Percentiles rank a stretch among this genome's conserved stretches.
These are phyloP conservation scores for Diachrysia chrysitis DNA, from an alignment of 2,888 invertebrate genomes.

Conservation along the genomic window DNA sequence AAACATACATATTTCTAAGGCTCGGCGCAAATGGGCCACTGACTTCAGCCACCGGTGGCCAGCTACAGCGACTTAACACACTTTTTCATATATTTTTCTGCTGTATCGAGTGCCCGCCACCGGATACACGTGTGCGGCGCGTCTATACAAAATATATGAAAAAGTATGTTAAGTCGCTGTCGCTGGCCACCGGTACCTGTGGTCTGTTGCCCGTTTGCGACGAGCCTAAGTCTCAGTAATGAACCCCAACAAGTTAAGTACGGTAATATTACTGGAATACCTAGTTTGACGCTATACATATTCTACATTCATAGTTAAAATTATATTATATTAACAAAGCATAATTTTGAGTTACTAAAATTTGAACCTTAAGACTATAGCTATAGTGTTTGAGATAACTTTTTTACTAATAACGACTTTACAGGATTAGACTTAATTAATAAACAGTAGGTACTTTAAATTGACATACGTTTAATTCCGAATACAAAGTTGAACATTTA, in stretches of 20 bases:
- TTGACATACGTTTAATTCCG: neutral
- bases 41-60: too few species aligned
- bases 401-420: neutral
- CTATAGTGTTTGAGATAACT: neutral
- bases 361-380: neutral
- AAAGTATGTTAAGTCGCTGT: too few species aligned
- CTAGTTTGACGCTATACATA: neutral
- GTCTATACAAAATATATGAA: too few species aligned
- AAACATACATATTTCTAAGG: too few species aligned
- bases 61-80: too few species aligned
- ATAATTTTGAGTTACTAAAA: neutral
- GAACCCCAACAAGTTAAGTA: neutral
- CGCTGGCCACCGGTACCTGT: too few species aligned
- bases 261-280: neutral
- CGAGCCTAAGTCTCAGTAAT: neutral
- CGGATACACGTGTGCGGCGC: too few species aligned
- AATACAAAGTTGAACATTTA: slow-evolving; percentile 1
- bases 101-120: too few species aligned
- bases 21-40: too few species aligned
- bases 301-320: neutral
- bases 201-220: too few species aligned
- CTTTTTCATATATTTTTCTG: too few species aligned
- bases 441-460: slow-evolving; percentile 4
- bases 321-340: neutral
- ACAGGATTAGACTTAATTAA: slow-evolving; percentile 1